Evolutionary conservation across 53 echinoderm and acorn worm species (phyloP), one percentile per base, ranked within the genome.

Genomic region (Henricia sp.): DNA sequence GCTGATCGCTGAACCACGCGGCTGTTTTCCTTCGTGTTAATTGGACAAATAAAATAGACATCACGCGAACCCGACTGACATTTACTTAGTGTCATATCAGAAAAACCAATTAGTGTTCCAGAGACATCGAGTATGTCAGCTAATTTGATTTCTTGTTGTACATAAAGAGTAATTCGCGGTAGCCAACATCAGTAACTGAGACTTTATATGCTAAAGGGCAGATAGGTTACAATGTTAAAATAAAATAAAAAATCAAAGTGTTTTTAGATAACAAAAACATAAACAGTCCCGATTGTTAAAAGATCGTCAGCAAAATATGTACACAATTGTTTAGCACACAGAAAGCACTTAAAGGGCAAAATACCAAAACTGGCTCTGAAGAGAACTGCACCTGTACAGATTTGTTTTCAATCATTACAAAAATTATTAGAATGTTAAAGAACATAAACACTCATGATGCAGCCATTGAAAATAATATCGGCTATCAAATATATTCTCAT

Each of bases 61-160:
- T 76, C 76, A 76, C 76, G 58, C 76, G 19, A 56, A 60, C 41
- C 58, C n/a, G 42, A 0, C 46, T 28, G 46, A 16, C 70, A 70
- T 55, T 55, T 50, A 37, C n/a, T 11, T 4, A 25, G 40, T 59
- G 57, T 37, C 40, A 26, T 24, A 16, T 73, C 37, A 55, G 1
- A 27, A 32, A 52, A 24, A 29, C 21, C 58, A 39, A 57, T 52
- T 73, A 54, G 24, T 53, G 52, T n/a, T 36, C 55, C 16, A 53
- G 54, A 32, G 37, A 73, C n/a, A n/a, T 21, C 8, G 0, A 38
- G 67, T 67, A 67, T 39, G 10, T 3, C 4, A 8, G 38, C 17
- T 67, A 67, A 67, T 67, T 67, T 67, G 38, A 67, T 67, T 67
- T n/a, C n/a, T 19, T n/a, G 38, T 19, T 46, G 14, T 46, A 10